Evolutionary conservation across 2,888 invertebrate species (phyloP).

Genomic region (Trichogramma evanescens): DNA sequence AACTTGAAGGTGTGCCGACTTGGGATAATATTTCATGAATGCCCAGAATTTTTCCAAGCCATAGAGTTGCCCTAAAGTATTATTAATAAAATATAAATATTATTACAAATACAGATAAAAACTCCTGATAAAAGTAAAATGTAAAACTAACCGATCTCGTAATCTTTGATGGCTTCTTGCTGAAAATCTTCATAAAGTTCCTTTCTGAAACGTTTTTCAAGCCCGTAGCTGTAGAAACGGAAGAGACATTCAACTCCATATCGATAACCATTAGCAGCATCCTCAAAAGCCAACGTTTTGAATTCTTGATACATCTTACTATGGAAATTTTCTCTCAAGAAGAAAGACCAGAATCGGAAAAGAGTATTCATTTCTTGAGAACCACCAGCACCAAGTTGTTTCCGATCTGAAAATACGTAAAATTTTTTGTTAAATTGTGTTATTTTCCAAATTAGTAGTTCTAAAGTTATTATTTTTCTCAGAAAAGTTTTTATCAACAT

Average conservation of each 20-base stretch:
- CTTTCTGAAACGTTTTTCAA: constrained; percentile 93
- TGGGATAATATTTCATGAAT: constrained; percentile 92
- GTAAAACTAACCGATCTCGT: constrained; percentile 64
- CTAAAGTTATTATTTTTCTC: constrained; percentile 21
- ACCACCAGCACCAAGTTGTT: constrained; percentile 85
- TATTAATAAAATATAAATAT: not conserved
- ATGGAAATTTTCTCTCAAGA: constrained; percentile 96
- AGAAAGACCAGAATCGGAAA: constrained; percentile 99
- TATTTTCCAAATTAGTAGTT: not conserved
- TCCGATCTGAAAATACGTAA: constrained; percentile 65
- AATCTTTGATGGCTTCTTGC: constrained; percentile 82
- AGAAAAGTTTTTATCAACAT: constrained; percentile 36
- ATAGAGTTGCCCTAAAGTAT: constrained; percentile 77
- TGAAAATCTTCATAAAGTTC: constrained; percentile 95
- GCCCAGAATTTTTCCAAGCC: constrained; percentile 99
- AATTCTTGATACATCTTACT: constrained; percentile 98
- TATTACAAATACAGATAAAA: not conserved
- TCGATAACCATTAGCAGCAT: constrained; percentile 83
- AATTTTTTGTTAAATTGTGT: not conserved
- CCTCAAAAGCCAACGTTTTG: constrained; percentile 83
- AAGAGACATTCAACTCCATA: constrained; percentile 82
- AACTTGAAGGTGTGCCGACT: constrained; percentile 67
- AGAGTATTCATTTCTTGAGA: constrained; percentile 99
- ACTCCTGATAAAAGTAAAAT: not conserved
- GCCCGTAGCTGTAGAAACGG: constrained; percentile 95